Percentiles rank a stretch among this genome's conserved stretches.
These are phyloP conservation scores for Poeciliopsis occidentalis DNA, from an alignment of 2,113 vertebrate genomes.

Conservation along the genomic window DNA sequence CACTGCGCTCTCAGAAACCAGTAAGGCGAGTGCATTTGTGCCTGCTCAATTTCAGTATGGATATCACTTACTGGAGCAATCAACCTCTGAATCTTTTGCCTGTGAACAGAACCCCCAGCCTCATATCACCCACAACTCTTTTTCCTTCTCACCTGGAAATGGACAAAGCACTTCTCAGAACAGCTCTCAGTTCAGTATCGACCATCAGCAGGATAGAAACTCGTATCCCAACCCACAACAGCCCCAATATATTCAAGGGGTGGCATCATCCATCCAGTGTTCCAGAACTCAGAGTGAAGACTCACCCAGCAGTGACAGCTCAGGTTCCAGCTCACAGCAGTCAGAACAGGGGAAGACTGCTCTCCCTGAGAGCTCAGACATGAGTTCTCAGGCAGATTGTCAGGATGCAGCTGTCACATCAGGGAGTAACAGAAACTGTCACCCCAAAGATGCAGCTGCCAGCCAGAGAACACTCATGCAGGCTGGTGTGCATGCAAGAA, in stretches of 20 bases:
- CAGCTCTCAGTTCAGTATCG: constrained; percentile 70
- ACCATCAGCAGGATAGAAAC: constrained; percentile 76
- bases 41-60: constrained; percentile 83
- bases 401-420: constrained; percentile 76
- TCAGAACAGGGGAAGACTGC: constrained; percentile 80
- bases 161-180: constrained; percentile 79
- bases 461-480: constrained; percentile 81
- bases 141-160: constrained; percentile 80
- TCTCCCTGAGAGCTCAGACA: constrained; percentile 84
- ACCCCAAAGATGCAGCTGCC: constrained; percentile 76
- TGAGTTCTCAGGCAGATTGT: constrained; percentile 80
- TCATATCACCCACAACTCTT: constrained; percentile 79
- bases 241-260: constrained; percentile 79
- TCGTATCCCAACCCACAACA: constrained; percentile 75
- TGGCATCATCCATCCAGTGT: constrained; percentile 73
- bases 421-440: constrained; percentile 80
- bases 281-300: constrained; percentile 80
- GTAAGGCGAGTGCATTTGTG: constrained; percentile 76
- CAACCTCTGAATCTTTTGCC: constrained; percentile 78
- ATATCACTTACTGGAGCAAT: constrained; percentile 83
- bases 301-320: constrained; percentile 78
- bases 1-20: constrained; percentile 79
- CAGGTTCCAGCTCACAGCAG: constrained; percentile 83
- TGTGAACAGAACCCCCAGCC: constrained; percentile 69
- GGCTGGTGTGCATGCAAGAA: constrained; percentile 84